A percentile compares a stretch with the other conserved stretches of the same genome.
These are phyloP conservation scores for Mastigias papua DNA, from an alignment of 30 jellyfish, hydroid and myxozoan species.

Conservation along the genomic window DNA sequence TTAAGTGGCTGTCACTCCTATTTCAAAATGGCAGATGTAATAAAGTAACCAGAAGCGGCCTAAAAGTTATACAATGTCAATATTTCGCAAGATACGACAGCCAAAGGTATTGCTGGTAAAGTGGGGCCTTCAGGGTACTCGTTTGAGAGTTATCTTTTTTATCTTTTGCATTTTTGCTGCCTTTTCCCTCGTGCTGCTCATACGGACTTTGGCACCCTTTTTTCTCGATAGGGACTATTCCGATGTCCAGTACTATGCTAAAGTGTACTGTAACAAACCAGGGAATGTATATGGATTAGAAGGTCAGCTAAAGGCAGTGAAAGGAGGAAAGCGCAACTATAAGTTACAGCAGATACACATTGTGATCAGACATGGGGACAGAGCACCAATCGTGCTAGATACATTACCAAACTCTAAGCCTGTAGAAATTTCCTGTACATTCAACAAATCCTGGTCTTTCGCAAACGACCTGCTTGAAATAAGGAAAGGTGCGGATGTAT, in stretches of 20 bases:
- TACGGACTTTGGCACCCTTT: neutral
- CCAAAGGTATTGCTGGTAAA: conserved; percentile 57
- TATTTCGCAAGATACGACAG: conserved; percentile 23
- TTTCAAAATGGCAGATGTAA: neutral
- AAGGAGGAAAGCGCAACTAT: conserved; percentile 18
- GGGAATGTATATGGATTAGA: conserved; percentile 83
- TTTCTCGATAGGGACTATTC: neutral
- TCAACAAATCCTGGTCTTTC: conserved; percentile 42
- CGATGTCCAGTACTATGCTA: conserved; percentile 13
- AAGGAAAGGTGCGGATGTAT: conserved; percentile 24
- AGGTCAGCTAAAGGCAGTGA: conserved; percentile 12
- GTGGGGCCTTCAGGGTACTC: conserved; percentile 77
- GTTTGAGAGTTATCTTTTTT: conserved; percentile 17
- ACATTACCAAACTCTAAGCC: conserved; percentile 90
- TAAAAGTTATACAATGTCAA: conserved; percentile 14
- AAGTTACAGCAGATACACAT: conserved; percentile 79
- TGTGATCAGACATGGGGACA: conserved; percentile 96
- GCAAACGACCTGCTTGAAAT: conserved; percentile 31
- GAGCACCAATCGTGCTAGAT: conserved; percentile 87
- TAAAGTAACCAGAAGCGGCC: neutral
- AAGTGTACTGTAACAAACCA: conserved; percentile 79
- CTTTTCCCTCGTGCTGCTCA: neutral
- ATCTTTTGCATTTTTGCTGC: conserved; percentile 10
- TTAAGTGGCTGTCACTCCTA: neutral
- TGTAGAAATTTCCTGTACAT: conserved; percentile 78